These are phyloP conservation scores for Melanchra persicariae DNA, from an alignment of 2,888 invertebrate genomes.

Conservation along the genomic window DNA sequence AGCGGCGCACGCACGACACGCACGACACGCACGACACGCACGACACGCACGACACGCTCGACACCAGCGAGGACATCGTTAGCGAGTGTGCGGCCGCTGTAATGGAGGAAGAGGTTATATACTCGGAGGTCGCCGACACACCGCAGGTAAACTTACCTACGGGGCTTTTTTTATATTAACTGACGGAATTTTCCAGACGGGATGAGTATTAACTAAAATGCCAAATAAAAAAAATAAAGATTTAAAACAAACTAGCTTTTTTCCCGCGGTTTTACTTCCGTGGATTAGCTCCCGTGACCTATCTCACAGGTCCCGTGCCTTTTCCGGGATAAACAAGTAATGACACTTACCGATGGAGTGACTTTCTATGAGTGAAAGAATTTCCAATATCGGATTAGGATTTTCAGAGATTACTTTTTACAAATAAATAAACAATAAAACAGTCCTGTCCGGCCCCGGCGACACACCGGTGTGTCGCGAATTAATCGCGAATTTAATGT, in stretches of 20 bases:
- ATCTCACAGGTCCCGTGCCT: neutral
- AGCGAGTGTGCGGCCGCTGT: constrained; percentile 44
- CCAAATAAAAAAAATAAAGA: neutral
- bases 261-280: neutral
- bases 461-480: no score
- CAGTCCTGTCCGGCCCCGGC: no score
- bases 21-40: neutral
- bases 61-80: constrained; percentile 47
- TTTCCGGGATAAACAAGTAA: neutral
- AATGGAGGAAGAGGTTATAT: constrained; percentile 79
- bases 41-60: neutral
- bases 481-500: no score
- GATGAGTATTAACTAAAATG: neutral
- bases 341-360: neutral
- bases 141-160: constrained; percentile 78
- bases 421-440: no score
- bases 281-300: neutral
- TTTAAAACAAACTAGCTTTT: neutral
- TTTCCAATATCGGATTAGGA: neutral
- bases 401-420: neutral
- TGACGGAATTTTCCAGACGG: neutral
- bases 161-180: constrained; percentile 12
- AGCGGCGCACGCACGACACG: constrained; percentile 49
- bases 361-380: neutral
- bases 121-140: constrained; percentile 83